Conservation (phyloP, 2,888 invertebrate genomes). For the Liodrosophila aerea region DNA sequence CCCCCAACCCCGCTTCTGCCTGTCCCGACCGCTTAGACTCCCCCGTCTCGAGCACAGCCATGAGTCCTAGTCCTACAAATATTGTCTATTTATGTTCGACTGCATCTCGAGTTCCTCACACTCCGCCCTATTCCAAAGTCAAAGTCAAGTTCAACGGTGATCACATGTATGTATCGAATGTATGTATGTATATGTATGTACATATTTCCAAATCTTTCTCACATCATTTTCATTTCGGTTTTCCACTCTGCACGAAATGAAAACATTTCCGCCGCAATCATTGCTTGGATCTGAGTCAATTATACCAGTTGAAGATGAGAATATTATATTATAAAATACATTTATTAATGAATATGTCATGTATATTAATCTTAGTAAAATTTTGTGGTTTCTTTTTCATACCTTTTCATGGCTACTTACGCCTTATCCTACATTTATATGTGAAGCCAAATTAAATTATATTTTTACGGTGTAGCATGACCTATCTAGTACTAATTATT, state of each 20-base stretch:
- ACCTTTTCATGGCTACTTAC: no score
- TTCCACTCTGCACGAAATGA: conserved; percentile 19
- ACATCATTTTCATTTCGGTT: conserved; percentile 13
- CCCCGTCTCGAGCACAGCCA: not conserved
- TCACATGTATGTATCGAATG: conserved; percentile 33
- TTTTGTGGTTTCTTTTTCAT: no score
- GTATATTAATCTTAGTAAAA: no score
- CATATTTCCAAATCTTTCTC: conserved; percentile 2
- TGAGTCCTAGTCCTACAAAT: conserved; percentile 39
- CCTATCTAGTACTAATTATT: no score
- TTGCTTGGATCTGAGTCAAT: not conserved
- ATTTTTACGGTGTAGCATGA: no score
- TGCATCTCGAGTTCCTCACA: not conserved
- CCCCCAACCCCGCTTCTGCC: not conserved
- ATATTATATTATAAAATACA: no score
- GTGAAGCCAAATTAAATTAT: no score
- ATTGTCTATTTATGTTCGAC: conserved; percentile 14
- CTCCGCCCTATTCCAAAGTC: conserved; percentile 35
- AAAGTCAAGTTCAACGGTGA: conserved; percentile 72
- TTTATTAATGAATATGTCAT: no score
- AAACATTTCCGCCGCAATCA: conserved; percentile 35
- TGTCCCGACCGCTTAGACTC: not conserved
- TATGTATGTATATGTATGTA: conserved; percentile 8
- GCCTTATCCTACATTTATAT: no score
- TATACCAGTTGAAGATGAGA: no score